phyloP scores from a whole-genome alignment of 2,888 invertebrate species.

The Sabatieria punctata region DNA sequence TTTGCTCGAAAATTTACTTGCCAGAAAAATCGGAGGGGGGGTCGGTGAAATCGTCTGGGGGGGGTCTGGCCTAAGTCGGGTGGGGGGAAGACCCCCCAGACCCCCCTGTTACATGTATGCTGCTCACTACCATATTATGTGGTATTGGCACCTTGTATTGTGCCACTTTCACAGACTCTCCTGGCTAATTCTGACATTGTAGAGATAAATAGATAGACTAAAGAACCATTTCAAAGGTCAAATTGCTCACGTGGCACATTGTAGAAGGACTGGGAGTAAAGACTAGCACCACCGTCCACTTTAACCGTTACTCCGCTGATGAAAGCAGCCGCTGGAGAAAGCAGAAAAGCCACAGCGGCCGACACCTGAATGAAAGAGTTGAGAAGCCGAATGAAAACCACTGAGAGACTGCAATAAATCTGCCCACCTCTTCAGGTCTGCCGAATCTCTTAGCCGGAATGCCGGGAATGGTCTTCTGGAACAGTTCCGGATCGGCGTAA shows the following conservation, averaged over 20 bases:
- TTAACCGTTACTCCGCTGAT: conserved; percentile 37
- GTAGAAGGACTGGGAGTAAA: conserved; percentile 21
- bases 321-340: conserved; percentile 38
- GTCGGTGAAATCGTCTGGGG: too few species aligned
- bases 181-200: too few species aligned
- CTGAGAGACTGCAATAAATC: background rate
- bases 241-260: conserved; percentile 1
- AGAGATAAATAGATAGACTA: too few species aligned
- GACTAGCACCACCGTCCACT: conserved; percentile 36
- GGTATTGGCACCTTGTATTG: too few species aligned
- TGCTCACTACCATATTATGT: too few species aligned
- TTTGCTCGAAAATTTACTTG: too few species aligned
- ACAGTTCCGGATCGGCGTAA: conserved; percentile 33
- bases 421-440: conserved; percentile 35
- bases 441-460: conserved; percentile 37
- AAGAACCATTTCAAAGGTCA: too few species aligned
- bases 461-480: conserved; percentile 23
- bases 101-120: too few species aligned
- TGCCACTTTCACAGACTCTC: too few species aligned
- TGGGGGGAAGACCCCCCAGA: too few species aligned
- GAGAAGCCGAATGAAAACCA: conserved; percentile 1
- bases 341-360: conserved; percentile 36
- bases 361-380: conserved; percentile 25
- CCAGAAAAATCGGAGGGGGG: too few species aligned
- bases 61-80: too few species aligned